phyloP scores from a whole-genome alignment of 2,797 vertebrate genomes.

The Botia almorhae region DNA sequence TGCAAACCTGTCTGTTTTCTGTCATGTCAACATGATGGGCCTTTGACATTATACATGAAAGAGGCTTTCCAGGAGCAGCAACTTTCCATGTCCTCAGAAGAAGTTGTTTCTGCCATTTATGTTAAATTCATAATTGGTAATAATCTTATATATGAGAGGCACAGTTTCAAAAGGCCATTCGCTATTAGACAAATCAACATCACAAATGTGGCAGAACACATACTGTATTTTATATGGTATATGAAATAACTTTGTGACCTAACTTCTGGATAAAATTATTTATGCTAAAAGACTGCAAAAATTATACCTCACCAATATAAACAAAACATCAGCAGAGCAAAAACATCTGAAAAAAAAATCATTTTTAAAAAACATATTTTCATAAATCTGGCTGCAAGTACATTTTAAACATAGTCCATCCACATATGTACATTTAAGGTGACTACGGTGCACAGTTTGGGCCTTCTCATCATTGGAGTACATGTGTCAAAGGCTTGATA shows the following conservation, averaged over 20 bases:
- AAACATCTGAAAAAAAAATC: no score
- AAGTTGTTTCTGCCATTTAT: not conserved
- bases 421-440: slow-evolving; percentile 57
- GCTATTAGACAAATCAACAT: slow-evolving; percentile 63
- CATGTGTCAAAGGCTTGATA: slow-evolving; percentile 70
- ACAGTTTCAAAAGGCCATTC: slow-evolving; percentile 81
- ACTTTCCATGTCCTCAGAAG: not conserved
- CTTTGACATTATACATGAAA: slow-evolving; percentile 35
- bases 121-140: slow-evolving; percentile 57
- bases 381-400: slow-evolving; percentile 18
- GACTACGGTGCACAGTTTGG: slow-evolving; percentile 48
- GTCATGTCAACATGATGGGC: slow-evolving; percentile 23
- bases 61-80: slow-evolving; percentile 1
- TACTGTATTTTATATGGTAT: slow-evolving; percentile 21
- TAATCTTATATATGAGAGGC: slow-evolving; percentile 78
- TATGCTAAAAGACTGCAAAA: slow-evolving; percentile 2
- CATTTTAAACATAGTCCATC: slow-evolving; percentile 3
- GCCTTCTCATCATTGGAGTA: slow-evolving; percentile 54
- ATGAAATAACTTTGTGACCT: not conserved
- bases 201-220: slow-evolving; percentile 47
- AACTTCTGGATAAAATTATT: not conserved
- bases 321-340: slow-evolving; percentile 24
- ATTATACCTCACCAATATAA: slow-evolving; percentile 8
- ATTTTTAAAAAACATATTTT: slow-evolving; percentile 40
- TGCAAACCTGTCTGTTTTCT: slow-evolving; percentile 20